These are phyloP conservation scores for Platyscapa corneri DNA, from an alignment of 1,140 invertebrate species.

Conservation along the genomic window DNA sequence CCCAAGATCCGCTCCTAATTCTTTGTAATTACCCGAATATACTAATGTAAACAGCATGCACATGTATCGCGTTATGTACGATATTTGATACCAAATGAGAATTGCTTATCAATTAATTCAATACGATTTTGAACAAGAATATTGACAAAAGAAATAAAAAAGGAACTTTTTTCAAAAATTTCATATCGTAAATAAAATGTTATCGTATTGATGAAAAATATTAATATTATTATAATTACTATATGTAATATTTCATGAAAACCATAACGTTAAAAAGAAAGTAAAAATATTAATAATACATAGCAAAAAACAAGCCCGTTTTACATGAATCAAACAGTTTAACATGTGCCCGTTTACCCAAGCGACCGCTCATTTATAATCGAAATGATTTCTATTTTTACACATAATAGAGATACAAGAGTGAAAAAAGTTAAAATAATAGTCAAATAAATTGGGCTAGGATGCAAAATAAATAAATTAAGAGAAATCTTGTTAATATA, in stretches of 20 bases:
- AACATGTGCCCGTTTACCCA: conserved; percentile 46
- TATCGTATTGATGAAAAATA: conserved; percentile 47
- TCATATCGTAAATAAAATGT: conserved; percentile 23
- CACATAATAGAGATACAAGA: conserved; percentile 60
- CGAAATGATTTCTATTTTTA: conserved; percentile 73
- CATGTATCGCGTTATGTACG: conserved; percentile 36
- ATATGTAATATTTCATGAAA: conserved; percentile 55
- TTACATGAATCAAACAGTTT: conserved; percentile 46
- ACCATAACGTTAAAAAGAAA: conserved; percentile 58
- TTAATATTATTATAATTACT: conserved; percentile 33
- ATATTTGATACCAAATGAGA: conserved; percentile 39
- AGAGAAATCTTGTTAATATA: too few species aligned
- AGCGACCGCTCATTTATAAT: conserved; percentile 66
- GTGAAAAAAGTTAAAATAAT: conserved; percentile 55
- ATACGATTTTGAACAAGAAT: conserved; percentile 37
- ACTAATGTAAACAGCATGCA: conserved; percentile 14
- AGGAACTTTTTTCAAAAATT: neutral
- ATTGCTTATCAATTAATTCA: conserved; percentile 30
- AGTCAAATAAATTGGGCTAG: conserved; percentile 12
- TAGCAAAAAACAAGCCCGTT: conserved; percentile 39
- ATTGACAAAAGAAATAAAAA: conserved; percentile 6
- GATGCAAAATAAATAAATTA: neutral
- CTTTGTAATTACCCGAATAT: neutral
- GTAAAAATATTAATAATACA: conserved; percentile 56
- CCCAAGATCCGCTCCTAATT: neutral